Evolutionary conservation across 1,140 invertebrate species (phyloP), one percentile per base, ranked within the genome.

Genomic region (Drosophila orosa): DNA sequence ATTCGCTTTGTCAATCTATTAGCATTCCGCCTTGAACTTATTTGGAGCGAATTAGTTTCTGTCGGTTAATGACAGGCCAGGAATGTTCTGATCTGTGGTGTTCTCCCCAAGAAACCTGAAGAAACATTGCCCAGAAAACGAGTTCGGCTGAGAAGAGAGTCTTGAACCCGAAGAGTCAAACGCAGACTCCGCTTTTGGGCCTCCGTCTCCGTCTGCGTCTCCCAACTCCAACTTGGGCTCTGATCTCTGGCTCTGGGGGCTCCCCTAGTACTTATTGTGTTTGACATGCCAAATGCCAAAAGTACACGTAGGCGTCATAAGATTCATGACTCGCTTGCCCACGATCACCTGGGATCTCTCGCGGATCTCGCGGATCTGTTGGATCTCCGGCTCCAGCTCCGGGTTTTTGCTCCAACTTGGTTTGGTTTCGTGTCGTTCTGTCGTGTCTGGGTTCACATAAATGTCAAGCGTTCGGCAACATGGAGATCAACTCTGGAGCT

Each of bases 201-300:
- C 62, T 27, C 40, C 62, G 5, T 29, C 61, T 27, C 48, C n/a
- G n/a, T n/a, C n/a, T n/a, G n/a, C n/a, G n/a, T n/a, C n/a, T n/a
- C n/a, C n/a, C 35, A 17, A 19, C 67, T 39, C 63, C 48, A 69
- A 47, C 27, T 71, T 57, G 65, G 68, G 12, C 44, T 65, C n/a
- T 48, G 63, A 67, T 65, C 63, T 69, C 63, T 56, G 66, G 66
- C 45, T 25, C 42, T 17, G 25, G 52, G 47, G 61, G 22, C 15
- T 55, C 67, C 61, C 55, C 48, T 55, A 54, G 84, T 89, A 85
- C 85, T 89, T 90, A 85, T 89, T 90, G 82, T 85, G 87, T 91
- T 90, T 90, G 89, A 90, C 89, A 90, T 81, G 89, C 71, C 87
- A 90, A 90, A 90, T 90, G 89, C 84, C 89, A 90, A 91, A 90